Conservation (phyloP, 2,888 invertebrate genomes). For the Drosophila cyrtoloma region DNA sequence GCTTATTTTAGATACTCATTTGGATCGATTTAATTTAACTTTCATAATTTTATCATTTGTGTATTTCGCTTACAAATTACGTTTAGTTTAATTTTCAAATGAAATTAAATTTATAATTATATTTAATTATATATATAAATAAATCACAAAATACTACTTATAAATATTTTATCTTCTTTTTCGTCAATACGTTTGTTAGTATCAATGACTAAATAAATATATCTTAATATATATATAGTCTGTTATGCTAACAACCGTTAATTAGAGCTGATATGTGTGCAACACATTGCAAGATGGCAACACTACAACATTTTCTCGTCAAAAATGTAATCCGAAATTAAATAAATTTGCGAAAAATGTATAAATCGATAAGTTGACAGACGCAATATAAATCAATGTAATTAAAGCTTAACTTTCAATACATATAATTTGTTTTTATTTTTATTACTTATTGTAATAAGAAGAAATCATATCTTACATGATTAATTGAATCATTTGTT, state of each 20-base stretch:
- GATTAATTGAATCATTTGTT: constrained; percentile 4
- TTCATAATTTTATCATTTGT: background rate
- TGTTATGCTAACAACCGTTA: background rate
- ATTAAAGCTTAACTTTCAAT: background rate
- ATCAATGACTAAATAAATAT: background rate
- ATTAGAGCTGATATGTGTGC: background rate
- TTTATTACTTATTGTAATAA: background rate
- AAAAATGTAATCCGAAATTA: background rate
- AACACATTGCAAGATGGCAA: background rate
- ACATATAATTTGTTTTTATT: background rate
- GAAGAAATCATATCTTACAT: background rate
- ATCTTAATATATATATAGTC: background rate
- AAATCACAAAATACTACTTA: background rate
- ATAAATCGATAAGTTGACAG: background rate
- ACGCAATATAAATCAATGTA: background rate
- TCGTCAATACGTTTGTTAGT: background rate
- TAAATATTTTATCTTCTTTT: background rate
- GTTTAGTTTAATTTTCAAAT: background rate
- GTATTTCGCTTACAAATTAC: background rate
- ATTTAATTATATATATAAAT: background rate
- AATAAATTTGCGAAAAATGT: background rate
- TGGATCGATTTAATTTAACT: background rate
- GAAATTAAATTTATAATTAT: background rate
- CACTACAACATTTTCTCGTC: background rate
- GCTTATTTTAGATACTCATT: background rate